These are phyloP conservation scores for Palloptera scutellata DNA, from an alignment of 2,888 invertebrate species.

Conservation along the genomic window DNA sequence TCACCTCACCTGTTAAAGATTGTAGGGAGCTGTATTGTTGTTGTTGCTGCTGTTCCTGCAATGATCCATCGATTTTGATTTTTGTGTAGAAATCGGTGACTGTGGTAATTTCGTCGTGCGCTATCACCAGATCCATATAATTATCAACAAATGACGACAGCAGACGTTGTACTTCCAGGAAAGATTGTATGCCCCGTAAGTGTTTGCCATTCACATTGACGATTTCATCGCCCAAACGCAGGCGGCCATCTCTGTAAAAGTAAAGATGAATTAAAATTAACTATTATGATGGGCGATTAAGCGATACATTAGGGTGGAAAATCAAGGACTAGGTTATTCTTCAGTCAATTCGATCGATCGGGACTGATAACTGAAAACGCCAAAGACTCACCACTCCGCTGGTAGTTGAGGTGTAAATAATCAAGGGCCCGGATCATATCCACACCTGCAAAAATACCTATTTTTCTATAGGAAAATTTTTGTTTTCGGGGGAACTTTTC, in stretches of 20 bases:
- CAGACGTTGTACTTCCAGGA: constrained; percentile 72
- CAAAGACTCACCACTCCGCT: too few relatives aligned
- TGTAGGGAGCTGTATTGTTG: constrained; percentile 40
- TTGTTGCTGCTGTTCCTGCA: neutral
- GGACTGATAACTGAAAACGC: too few relatives aligned
- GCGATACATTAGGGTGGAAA: too few relatives aligned
- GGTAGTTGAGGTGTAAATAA: too few relatives aligned
- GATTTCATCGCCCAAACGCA: constrained; percentile 87
- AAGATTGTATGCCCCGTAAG: constrained; percentile 75
- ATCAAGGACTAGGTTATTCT: too few relatives aligned
- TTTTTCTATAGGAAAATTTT: too few relatives aligned
- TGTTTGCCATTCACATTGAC: constrained; percentile 87
- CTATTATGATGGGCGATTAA: neutral
- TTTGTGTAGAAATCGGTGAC: constrained; percentile 63
- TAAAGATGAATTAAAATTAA: constrained; percentile 6
- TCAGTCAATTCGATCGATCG: too few relatives aligned
- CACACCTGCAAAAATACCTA: too few relatives aligned
- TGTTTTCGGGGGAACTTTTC: too few relatives aligned
- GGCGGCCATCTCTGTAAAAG: constrained; percentile 75
- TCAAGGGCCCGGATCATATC: too few relatives aligned
- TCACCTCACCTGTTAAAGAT: constrained; percentile 22
- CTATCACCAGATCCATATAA: constrained; percentile 70
- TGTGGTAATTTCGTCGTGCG: constrained; percentile 71
- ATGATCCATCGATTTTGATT: constrained; percentile 58
- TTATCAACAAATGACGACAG: constrained; percentile 61